Evolutionary conservation across 2,113 vertebrate species (phyloP), one percentile per base, ranked within the genome.

Genomic region (Psammodynastes pulverulentus): DNA sequence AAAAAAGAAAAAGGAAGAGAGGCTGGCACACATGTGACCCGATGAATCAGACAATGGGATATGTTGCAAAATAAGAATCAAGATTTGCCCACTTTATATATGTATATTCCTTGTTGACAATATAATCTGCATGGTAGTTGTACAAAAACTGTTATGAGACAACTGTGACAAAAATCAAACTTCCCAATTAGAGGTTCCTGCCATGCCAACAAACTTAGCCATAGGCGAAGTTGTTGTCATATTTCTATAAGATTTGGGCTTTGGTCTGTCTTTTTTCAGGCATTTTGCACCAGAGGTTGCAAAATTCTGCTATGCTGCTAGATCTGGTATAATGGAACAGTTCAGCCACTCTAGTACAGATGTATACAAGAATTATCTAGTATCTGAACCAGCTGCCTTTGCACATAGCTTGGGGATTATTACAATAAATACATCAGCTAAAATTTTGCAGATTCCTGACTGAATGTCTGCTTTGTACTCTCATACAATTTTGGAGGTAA

Each of bases 51-150:
- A 86, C 92, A 93, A 93, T 90, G 87, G 89, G 49, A 45, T 89
- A 24, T 95, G 92, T 94, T 95, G 62, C 89, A 58, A 91, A 96
- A 93, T 88, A 95, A 58, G 67, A 84, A 87, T 9, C 43, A 90
- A 94, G 89, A 92, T 91, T 95, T 95, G 92, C 90, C 91, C 93
- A 89, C 43, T 89, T 62, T 92, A 46, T 92, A n/a, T 56, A 43
- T 56, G 46, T 48, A 92, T 92, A 90, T 91, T 52, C 53, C n/a
- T 93, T 95, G 90, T 94, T 93, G 95, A 95, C 94, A 94, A 88
- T 9, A 0, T 92, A 91, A 92, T 92, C 90, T 91, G 62, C 89
- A 43, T 9, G 79, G 62, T 52, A 72, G 52, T 48, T 13, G 56
- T 89, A 43, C 23, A 34, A 9, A 92, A 58, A 62, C 45, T 39